A percentile compares a stretch with the other conserved stretches of the same genome.
Conservation (phyloP, 2,888 invertebrate species). For the Eupithecia inturbata region DNA sequence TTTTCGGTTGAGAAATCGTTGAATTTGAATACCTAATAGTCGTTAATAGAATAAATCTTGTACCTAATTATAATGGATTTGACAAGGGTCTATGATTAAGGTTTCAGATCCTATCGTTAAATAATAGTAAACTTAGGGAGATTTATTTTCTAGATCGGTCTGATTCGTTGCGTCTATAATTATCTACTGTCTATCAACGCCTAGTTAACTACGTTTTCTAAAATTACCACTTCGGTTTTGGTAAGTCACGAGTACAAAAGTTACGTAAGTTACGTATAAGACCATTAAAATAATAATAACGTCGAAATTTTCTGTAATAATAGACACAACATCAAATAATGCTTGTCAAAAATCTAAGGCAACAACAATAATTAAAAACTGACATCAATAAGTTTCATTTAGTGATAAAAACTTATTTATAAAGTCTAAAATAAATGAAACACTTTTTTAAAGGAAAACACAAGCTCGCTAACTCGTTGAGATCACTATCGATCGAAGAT, state of each 20-base stretch:
- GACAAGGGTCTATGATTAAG: slow-evolving; percentile 39
- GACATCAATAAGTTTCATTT: too few relatives aligned
- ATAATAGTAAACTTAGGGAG: slow-evolving; percentile 1
- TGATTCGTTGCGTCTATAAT: background rate
- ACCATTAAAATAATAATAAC: background rate
- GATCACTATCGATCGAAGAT: too few relatives aligned
- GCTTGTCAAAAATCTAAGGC: too few relatives aligned
- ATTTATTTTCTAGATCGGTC: background rate
- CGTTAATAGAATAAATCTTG: slow-evolving; percentile 32
- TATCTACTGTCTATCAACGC: background rate
- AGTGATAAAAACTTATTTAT: too few relatives aligned
- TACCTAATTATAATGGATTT: slow-evolving; percentile 29
- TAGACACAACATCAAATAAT: too few relatives aligned
- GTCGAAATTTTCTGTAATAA: too few relatives aligned
- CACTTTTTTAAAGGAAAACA: too few relatives aligned
- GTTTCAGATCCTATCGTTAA: background rate
- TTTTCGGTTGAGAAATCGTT: slow-evolving; percentile 1
- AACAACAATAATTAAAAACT: too few relatives aligned
- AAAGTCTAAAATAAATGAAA: too few relatives aligned
- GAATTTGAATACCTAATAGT: slow-evolving; percentile 14
- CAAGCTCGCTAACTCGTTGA: too few relatives aligned
- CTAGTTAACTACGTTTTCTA: background rate
- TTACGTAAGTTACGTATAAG: background rate
- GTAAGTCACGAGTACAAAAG: background rate
- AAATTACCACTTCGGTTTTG: background rate